These are phyloP conservation scores for Pantherophis alleghaniensis DNA, from an alignment of 2,797 vertebrate genomes.

Conservation along the genomic window DNA sequence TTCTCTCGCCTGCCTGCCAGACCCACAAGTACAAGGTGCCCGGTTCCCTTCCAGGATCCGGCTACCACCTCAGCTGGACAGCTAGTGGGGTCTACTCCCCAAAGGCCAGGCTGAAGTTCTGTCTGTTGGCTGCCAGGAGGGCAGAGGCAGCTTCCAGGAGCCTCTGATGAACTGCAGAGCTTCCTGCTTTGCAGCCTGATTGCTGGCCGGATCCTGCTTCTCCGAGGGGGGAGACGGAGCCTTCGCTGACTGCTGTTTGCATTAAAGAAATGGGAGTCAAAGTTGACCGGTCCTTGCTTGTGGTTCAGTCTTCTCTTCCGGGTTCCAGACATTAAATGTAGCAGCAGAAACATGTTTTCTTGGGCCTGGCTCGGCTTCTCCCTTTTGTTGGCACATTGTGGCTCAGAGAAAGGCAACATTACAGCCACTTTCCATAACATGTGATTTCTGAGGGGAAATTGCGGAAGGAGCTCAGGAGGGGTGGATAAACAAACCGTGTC, in stretches of 20 bases:
- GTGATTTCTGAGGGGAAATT: not conserved
- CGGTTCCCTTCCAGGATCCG: not conserved
- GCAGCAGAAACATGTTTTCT: not conserved
- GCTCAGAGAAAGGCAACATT: not conserved
- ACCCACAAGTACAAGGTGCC: not conserved
- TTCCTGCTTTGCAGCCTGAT: too few relatives aligned
- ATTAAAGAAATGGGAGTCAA: not conserved
- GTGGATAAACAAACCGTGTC: not conserved
- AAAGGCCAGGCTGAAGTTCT: too few relatives aligned
- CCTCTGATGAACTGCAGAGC: not conserved
- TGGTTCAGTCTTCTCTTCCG: not conserved
- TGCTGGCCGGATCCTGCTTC: not conserved
- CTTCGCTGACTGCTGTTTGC: slow-evolving; percentile 3
- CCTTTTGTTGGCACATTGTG: not conserved
- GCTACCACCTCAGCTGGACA: not conserved
- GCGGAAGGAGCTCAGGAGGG: not conserved
- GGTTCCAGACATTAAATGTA: not conserved
- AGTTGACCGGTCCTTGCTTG: not conserved
- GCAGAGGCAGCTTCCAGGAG: not conserved
- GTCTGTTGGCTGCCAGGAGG: not conserved
- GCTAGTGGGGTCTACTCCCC: not conserved
- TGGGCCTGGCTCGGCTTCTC: not conserved
- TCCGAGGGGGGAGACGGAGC: not conserved
- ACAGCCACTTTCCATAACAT: not conserved
- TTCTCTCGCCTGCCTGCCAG: not conserved